Evolutionary conservation across 2,113 vertebrate genomes (phyloP).

Genomic region (Melozone crissalis): DNA sequence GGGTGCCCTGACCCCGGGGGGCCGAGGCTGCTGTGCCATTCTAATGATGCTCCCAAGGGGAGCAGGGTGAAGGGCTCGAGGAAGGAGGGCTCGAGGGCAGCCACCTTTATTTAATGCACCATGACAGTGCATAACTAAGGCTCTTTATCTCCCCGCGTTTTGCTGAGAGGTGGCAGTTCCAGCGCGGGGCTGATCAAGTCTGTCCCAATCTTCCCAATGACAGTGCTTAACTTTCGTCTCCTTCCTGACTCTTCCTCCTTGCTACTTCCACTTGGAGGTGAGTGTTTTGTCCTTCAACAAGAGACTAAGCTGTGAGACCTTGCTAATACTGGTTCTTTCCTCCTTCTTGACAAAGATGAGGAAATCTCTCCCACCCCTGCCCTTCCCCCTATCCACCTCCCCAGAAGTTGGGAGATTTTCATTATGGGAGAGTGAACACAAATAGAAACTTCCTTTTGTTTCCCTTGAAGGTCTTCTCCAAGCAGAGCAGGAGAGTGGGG

Average conservation of each 20-base stretch:
- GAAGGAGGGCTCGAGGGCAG: conserved; percentile 15
- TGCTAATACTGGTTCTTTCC: background rate
- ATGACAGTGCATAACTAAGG: conserved; percentile 37
- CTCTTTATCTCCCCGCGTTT: conserved; percentile 25
- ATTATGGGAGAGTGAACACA: background rate
- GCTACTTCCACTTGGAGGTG: background rate
- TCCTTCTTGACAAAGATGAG: fast-evolving
- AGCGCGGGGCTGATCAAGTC: background rate
- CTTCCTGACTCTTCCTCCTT: background rate
- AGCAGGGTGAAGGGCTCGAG: conserved; percentile 43
- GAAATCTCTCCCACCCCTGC: background rate
- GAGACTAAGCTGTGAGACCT: background rate
- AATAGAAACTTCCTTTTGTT: background rate
- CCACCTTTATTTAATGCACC: conserved; percentile 53
- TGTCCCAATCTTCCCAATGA: background rate
- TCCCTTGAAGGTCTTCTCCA: background rate
- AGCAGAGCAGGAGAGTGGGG: background rate
- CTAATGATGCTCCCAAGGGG: conserved; percentile 46
- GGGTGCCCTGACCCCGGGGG: background rate
- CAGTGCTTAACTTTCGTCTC: background rate
- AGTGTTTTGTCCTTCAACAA: background rate
- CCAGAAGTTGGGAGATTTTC: background rate
- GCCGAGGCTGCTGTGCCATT: conserved; percentile 12
- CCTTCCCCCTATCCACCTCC: background rate
- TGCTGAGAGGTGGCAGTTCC: conserved; percentile 42